Base-by-base conservation (phyloP, 2,888 invertebrate genomes). In the Philaethria dido region DNA sequence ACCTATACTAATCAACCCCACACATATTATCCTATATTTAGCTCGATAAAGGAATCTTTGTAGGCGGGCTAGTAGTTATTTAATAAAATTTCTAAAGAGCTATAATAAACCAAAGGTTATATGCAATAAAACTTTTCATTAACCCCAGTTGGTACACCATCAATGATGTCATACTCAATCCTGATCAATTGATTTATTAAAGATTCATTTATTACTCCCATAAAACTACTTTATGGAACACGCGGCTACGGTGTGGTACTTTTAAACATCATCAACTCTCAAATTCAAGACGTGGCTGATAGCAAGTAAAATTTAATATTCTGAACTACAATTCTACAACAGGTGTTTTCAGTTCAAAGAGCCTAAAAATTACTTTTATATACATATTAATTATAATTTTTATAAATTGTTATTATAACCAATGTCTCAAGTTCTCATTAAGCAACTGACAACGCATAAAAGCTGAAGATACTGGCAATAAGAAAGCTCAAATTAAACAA, bases 121-220 rank as follows among this genome's bases (percentile, higher is more conserved):
- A 50, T 61, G 48, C 55, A 42, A 52, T 55, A 54, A 39, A 62
- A 55, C 48, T 33, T 48, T 65, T 65, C 65, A 63, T 70, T 70
- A 65, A 68, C 68, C 70, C 33, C 47, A 70, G 60, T 68, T 66
- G 54, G 22, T 63, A 69, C n/a, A n/a, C 55, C 54, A 55, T 44
- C 59, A 55, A 54, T 70, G 70, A 70, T 70, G 70, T 70, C 70
- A 70, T 69, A 54, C 39, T 57, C 65, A 66, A 70, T 69, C 66
- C 66, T 55, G 61, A 69, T 66, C 70, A 70, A 69, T 70, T 70
- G 68, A 70, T 70, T 66, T 61, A 63, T 65, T 69, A 66, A 66
- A 18, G 60, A 62, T 52, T 68, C 70, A 70, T 68, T 63, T 68
- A 66, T 70, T 66, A 70, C 64, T 50, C 18, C 33, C 59, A 45